A percentile compares a stretch with the other conserved stretches of the same genome.
These are phyloP conservation scores for Podarcis siculus DNA, from an alignment of 2,797 vertebrate genomes.

Conservation along the genomic window DNA sequence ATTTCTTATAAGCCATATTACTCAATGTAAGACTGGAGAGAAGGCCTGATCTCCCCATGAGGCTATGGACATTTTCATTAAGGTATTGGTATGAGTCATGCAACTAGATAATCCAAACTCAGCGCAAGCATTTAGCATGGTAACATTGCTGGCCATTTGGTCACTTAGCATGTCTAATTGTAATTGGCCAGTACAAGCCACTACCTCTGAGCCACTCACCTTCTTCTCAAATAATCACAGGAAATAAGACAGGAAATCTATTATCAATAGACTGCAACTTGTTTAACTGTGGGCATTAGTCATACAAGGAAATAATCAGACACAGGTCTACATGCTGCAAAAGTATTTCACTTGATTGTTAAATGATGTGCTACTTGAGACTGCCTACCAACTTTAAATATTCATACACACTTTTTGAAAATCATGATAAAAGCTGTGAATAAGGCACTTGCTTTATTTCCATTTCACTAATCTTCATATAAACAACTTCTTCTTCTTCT, in stretches of 20 bases:
- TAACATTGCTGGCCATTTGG: slow-evolving; percentile 35
- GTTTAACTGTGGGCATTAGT: slow-evolving; percentile 33
- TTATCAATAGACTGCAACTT: slow-evolving; percentile 16
- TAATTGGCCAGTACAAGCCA: not conserved
- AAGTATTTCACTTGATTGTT: not conserved
- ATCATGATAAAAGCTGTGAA: not conserved
- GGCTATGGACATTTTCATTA: slow-evolving; percentile 29
- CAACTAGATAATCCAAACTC: no score
- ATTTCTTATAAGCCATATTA: slow-evolving; percentile 49
- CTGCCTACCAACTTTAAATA: slow-evolving; percentile 15
- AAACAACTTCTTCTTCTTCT: no score
- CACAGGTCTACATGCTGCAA: slow-evolving; percentile 28
- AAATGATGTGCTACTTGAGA: slow-evolving; percentile 13
- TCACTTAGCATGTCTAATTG: slow-evolving; percentile 37
- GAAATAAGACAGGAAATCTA: slow-evolving; percentile 51
- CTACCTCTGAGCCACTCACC: not conserved
- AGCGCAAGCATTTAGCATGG: no score
- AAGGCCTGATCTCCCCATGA: slow-evolving; percentile 29
- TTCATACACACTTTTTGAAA: slow-evolving; percentile 9
- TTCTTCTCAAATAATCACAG: not conserved
- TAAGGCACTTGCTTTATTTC: not conserved
- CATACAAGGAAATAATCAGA: slow-evolving; percentile 21
- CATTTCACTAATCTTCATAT: not conserved
- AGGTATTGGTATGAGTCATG: slow-evolving; percentile 21
- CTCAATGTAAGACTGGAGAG: slow-evolving; percentile 33